Evolutionary conservation across 2,888 invertebrate genomes (phyloP).

Genomic region (Carpatolechia fugitivella): DNA sequence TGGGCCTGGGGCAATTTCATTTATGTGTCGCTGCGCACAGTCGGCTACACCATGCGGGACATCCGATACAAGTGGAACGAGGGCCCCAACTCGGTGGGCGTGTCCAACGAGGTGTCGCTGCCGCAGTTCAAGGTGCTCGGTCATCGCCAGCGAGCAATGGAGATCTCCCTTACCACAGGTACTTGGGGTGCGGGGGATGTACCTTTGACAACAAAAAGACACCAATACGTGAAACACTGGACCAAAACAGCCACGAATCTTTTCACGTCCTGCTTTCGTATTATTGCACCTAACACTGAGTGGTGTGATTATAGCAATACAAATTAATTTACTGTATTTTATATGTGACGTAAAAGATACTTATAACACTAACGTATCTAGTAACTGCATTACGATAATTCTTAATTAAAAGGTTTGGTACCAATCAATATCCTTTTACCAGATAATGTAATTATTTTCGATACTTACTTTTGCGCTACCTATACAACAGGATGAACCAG

Average conservation of each 20-base stretch:
- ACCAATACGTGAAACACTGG: slow-evolving; percentile 69
- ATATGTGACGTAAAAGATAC: neutral
- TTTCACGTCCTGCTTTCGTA: slow-evolving; percentile 78
- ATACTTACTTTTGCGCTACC: no score
- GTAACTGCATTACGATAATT: no score
- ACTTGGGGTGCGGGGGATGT: slow-evolving; percentile 62
- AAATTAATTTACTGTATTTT: neutral
- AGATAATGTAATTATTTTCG: no score
- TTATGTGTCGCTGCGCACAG: slow-evolving; percentile 82
- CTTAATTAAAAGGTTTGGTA: no score
- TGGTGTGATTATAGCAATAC: slow-evolving; percentile 53
- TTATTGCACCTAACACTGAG: slow-evolving; percentile 72
- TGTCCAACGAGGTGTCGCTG: slow-evolving; percentile 96
- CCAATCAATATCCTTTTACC: no score
- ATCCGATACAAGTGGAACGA: slow-evolving; percentile 98
- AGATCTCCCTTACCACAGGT: slow-evolving; percentile 98
- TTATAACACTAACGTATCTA: no score
- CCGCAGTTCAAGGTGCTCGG: slow-evolving; percentile 99
- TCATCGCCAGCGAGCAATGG: slow-evolving; percentile 96
- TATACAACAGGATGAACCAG: no score
- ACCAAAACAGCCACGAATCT: slow-evolving; percentile 72
- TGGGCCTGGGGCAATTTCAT: slow-evolving; percentile 77
- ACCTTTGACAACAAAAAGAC: slow-evolving; percentile 29
- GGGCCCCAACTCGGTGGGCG: slow-evolving; percentile 96
- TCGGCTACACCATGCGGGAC: slow-evolving; percentile 99